phyloP scores from a whole-genome alignment of 1,140 invertebrate species.

The Hyles euphorbiae region DNA sequence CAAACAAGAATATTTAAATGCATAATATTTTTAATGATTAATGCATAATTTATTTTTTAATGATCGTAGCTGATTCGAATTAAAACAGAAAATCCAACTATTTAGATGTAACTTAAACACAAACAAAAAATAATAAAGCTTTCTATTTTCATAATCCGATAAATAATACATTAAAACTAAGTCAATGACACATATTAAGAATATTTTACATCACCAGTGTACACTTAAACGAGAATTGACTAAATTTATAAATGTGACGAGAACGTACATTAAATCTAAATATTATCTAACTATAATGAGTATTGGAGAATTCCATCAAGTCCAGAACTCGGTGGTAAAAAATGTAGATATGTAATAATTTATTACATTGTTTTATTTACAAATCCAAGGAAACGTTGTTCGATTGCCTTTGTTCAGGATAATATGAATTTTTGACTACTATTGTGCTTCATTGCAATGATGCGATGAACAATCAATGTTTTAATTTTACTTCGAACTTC shows the following conservation, averaged over 20 bases:
- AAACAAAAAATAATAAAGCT: slow-evolving; percentile 8
- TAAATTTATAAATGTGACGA: slow-evolving; percentile 34
- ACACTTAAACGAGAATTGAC: slow-evolving; percentile 34
- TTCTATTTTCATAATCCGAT: slow-evolving; percentile 5
- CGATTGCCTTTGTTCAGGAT: too few species aligned
- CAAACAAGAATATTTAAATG: too few species aligned
- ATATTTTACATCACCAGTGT: slow-evolving; percentile 24
- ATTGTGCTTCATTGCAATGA: too few species aligned
- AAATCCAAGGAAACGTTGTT: too few species aligned
- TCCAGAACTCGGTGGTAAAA: slow-evolving; percentile 36
- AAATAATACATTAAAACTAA: slow-evolving; percentile 6
- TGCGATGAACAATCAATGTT: neutral
- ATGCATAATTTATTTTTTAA: neutral
- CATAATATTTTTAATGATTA: too few species aligned
- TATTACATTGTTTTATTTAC: too few species aligned
- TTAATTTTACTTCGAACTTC: neutral
- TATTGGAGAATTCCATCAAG: slow-evolving; percentile 24
- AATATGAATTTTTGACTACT: too few species aligned
- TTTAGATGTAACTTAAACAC: neutral
- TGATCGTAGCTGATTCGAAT: slow-evolving; percentile 3
- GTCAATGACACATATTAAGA: neutral
- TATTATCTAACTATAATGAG: slow-evolving; percentile 14
- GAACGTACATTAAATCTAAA: slow-evolving; percentile 24
- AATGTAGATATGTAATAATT: slow-evolving; percentile 25
- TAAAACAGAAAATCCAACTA: slow-evolving; percentile 13